phyloP scores from a whole-genome alignment of 2,888 invertebrate species.

The Papilio elwesi region DNA sequence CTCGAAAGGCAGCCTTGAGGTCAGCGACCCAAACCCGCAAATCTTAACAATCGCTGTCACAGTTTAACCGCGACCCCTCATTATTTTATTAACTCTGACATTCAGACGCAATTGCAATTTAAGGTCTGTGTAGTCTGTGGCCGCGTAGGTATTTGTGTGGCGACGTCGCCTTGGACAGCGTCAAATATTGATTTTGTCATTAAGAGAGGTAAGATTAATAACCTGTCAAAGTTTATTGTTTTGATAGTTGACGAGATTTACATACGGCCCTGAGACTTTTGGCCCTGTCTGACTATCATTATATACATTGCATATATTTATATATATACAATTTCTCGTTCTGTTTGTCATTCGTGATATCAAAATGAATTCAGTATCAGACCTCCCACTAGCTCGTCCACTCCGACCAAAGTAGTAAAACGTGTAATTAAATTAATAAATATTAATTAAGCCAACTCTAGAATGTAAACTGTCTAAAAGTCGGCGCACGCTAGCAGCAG shows the following conservation, averaged over 20 bases:
- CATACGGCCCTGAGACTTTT: conserved; percentile 12
- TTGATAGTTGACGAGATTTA: conserved; percentile 39
- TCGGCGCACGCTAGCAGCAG: conserved; percentile 47
- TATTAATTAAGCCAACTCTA: conserved; percentile 58
- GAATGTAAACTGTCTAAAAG: conserved; percentile 32
- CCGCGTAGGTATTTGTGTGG: conserved; percentile 44
- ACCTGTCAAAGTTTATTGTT: conserved; percentile 60
- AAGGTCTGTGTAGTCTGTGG: conserved; percentile 39
- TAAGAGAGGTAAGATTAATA: conserved; percentile 61
- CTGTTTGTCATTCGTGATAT: neutral
- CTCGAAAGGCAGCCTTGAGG: conserved; percentile 28
- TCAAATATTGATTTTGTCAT: conserved; percentile 62
- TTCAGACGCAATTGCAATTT: conserved; percentile 27
- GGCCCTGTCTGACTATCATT: neutral
- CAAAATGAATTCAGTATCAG: conserved; percentile 33
- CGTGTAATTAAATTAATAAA: conserved; percentile 73
- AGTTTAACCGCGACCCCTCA: conserved; percentile 28
- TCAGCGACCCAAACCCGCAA: conserved; percentile 41
- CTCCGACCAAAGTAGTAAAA: conserved; percentile 54
- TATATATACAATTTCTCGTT: neutral
- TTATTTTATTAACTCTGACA: conserved; percentile 40
- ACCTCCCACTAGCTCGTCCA: conserved; percentile 41
- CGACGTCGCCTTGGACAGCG: conserved; percentile 31
- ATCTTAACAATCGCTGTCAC: conserved; percentile 40
- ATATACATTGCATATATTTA: neutral